phyloP scores from a whole-genome alignment of 2,113 vertebrate genomes.

The Rhynchomys soricoides region DNA sequence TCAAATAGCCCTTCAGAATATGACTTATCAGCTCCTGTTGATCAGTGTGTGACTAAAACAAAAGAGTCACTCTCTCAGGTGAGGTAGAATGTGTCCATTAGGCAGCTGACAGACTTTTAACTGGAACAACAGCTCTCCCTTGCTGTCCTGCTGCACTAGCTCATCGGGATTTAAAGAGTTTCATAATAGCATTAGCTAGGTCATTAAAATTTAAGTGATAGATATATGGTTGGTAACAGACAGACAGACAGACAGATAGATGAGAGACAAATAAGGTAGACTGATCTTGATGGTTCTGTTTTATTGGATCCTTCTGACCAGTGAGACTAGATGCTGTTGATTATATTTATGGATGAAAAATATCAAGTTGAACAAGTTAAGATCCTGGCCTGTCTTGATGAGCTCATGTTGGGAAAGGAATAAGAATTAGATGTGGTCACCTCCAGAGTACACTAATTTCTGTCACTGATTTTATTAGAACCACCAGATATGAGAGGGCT shows the following conservation, averaged over 20 bases:
- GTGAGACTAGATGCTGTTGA: background rate
- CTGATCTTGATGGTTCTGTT: background rate
- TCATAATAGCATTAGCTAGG: background rate
- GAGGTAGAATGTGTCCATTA: background rate
- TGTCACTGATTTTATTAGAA: background rate
- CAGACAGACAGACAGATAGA: background rate
- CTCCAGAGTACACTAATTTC: background rate
- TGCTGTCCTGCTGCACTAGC: background rate
- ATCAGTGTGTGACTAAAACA: background rate
- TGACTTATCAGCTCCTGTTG: background rate
- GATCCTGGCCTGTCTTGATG: background rate
- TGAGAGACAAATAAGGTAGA: background rate
- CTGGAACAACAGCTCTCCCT: no score
- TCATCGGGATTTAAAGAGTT: background rate
- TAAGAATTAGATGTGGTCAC: rapidly evolving
- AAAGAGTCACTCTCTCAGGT: background rate
- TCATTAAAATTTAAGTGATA: no score
- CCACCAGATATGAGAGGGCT: background rate
- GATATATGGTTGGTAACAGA: background rate
- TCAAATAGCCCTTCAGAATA: background rate
- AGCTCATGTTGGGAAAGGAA: background rate
- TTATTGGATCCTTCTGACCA: background rate
- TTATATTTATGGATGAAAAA: background rate
- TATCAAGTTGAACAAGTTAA: background rate
- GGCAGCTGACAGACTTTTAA: background rate